Conservation (phyloP, 2,888 invertebrate genomes). For the Phorcus lineatus region DNA sequence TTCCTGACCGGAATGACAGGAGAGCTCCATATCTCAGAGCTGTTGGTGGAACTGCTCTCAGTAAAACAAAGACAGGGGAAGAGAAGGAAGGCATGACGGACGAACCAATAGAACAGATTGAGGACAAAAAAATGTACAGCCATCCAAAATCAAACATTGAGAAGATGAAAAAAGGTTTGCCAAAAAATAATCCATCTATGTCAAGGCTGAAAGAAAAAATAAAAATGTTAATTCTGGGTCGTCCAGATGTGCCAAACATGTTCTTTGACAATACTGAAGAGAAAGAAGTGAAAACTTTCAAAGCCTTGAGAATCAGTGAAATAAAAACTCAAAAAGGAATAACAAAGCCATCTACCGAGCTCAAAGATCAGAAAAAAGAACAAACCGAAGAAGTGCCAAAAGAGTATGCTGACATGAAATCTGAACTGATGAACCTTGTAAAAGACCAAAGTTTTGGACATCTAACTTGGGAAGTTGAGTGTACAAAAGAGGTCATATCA, state of each 20-base stretch:
- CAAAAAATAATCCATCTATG: not conserved
- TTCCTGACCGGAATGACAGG: slow-evolving; percentile 51
- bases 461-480: slow-evolving; percentile 69
- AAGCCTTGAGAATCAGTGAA: too few relatives aligned
- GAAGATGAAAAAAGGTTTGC: too few relatives aligned
- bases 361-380: too few relatives aligned
- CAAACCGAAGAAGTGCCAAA: not conserved
- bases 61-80: not conserved
- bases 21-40: slow-evolving; percentile 45
- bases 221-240: too few relatives aligned
- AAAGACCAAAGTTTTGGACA: slow-evolving; percentile 57
- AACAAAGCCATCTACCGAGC: too few relatives aligned
- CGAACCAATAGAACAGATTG: too few relatives aligned
- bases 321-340: too few relatives aligned
- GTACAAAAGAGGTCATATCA: slow-evolving; percentile 64
- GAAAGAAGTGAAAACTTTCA: too few relatives aligned
- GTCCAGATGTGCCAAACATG: too few relatives aligned
- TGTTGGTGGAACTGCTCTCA: not conserved
- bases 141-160: too few relatives aligned
- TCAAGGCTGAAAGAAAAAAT: not conserved
- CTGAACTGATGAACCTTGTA: slow-evolving; percentile 55
- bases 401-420: slow-evolving; percentile 49
- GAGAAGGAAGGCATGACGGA: not conserved
- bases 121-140: too few relatives aligned
- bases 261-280: too few relatives aligned